Base-by-base conservation (phyloP, 2,113 vertebrate genomes). In the Pseudolaguvia tuberculata region DNA sequence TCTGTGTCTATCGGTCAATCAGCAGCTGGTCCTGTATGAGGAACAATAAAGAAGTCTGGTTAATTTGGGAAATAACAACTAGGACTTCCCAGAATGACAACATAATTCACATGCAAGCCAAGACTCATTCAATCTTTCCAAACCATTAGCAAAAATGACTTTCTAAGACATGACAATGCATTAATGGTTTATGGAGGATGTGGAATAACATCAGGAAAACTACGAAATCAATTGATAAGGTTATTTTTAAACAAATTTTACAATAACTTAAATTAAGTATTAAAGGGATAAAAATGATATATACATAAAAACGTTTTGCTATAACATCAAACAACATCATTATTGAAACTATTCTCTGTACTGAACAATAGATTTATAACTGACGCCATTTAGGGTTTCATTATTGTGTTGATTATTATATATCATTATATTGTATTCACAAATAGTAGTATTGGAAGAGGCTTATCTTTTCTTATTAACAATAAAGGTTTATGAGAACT, bases 1-100 rank as follows among this genome's bases (percentile, higher is more conserved):
- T 88, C 93, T 92, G 92, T 91, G 77, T 90, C 90, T 94, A 96
- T 96, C 79, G 81, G 82, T 89, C 85, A 88, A 50, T 81, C 77
- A 79, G 56, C 73, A 79, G 63, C 55, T 72, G 62, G 29, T 17
- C 52, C 80, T 81, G 62, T 52, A 51, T 70, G 29, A 67, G 25
- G 48, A 47, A 58, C 27, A 9, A 58, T 66, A 35, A 15, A 31
- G 8, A 9, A 52, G 18, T 20, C 17, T n/a, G 17, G 39, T 70
- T 57, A 50, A 2, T 51, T 48, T 68, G 11, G 29, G 48, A 52
- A 52, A 68, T 68, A 18, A 68, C 66, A 52, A 11, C 10, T 11
- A 4, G 35, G 23, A 67, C 39, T 75, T 75, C 39, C 73, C 62
- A 39, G 21, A 53, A 55, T 52, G n/a, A 66, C 21, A 56, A 15